Evolutionary conservation across 2,113 vertebrate genomes (phyloP), one percentile per base, ranked within the genome.

Genomic region (Ammodytes dubius): DNA sequence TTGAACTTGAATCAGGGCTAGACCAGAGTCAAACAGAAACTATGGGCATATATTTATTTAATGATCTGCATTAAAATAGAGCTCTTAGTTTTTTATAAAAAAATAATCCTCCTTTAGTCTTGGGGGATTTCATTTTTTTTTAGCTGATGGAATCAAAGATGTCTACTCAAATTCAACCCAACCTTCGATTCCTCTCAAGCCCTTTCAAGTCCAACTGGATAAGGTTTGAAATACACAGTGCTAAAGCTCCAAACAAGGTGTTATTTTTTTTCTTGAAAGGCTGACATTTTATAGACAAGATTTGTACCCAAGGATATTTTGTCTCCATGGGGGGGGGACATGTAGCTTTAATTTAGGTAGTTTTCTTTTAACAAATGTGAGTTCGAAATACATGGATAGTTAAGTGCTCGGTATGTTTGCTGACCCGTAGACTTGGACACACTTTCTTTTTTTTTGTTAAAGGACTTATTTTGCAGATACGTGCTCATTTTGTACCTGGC

Each of bases 41-140:
- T 7, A 9, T 39, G 4, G n/a, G 56, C 35, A 15, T 7, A 67
- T 45, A 70, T 86, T 71, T 84, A 6, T 79, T 79, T 76, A 49
- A 66, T 73, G 54, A 76, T 15, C 19, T 3, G 3, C 35, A 60
- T 71, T 65, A 65, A 71, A 15, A 74, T 81, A 76, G 77, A 13
- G 37, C 73, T 75, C 7, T 59, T 65, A 77, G 61, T 5, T 0
- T 73, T 73, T 56, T 13, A 43, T 63, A 76, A 50, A 66, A 14
- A 27, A 27, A 27, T 27, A 27, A 60, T 60, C 45, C 53, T 54
- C 15, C 35, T 40, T 46, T 42, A 5, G 49, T 49, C n/a, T 11
- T 5, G 42, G 42, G 7, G 42, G 19, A 54, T 52, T 80, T 49
- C 5, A 17, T 57, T 45, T 77, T 49, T 64, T 50, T 39, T 35